Percentiles rank a stretch among this genome's conserved stretches.
These are phyloP conservation scores for Xyrauchen texanus DNA, from an alignment of 2,113 vertebrate genomes.

Conservation along the genomic window DNA sequence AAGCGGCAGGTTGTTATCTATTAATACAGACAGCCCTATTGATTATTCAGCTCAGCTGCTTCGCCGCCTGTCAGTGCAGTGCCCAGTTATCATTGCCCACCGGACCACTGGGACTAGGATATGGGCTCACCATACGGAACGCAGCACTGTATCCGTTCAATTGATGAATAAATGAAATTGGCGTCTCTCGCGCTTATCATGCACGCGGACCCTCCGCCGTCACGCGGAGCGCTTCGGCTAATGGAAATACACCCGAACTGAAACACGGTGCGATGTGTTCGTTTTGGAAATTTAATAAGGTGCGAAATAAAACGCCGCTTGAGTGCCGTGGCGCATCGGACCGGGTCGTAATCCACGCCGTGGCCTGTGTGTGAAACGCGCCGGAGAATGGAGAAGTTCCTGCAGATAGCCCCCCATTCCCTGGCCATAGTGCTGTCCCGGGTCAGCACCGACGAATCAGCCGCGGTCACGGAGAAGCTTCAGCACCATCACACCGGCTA, in stretches of 20 bases:
- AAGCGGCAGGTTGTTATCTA: conserved; percentile 28
- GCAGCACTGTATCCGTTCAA: not conserved
- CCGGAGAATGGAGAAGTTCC: conserved; percentile 76
- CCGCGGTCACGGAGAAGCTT: conserved; percentile 59
- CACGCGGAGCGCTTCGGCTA: conserved; percentile 34
- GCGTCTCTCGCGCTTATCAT: conserved; percentile 27
- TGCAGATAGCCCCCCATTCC: conserved; percentile 88
- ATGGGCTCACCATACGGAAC: conserved; percentile 25
- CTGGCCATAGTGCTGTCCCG: conserved; percentile 86
- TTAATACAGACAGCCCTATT: conserved; percentile 28
- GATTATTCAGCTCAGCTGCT: conserved; percentile 6
- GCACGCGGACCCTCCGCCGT: conserved; percentile 34
- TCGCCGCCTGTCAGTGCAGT: conserved; percentile 6
- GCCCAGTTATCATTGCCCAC: not conserved
- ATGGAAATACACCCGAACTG: conserved; percentile 3
- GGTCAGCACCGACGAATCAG: conserved; percentile 46
- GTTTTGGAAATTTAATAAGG: conserved; percentile 48
- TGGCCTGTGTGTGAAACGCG: conserved; percentile 55
- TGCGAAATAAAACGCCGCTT: conserved; percentile 52
- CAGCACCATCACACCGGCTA: conserved; percentile 82
- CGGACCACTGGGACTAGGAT: conserved; percentile 9
- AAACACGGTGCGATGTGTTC: conserved; percentile 44
- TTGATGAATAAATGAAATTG: conserved; percentile 37
- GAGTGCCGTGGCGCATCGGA: conserved; percentile 25
- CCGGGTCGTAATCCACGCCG: conserved; percentile 24